Evolutionary conservation across 2,797 vertebrate genomes (phyloP), one percentile per base, ranked within the genome.

Genomic region (Sarcophilus harrisii): DNA sequence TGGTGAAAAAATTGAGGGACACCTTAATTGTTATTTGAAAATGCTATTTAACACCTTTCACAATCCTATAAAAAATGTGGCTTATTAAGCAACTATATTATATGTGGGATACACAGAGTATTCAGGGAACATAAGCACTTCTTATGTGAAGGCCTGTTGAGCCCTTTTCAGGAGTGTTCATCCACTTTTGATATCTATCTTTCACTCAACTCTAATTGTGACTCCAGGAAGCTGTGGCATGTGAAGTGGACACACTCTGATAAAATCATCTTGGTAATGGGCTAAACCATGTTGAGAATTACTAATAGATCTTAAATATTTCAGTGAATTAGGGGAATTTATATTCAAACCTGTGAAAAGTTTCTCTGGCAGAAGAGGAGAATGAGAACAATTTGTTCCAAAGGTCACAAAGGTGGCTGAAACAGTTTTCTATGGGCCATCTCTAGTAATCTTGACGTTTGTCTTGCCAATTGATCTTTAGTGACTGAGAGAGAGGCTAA

Each of bases 21-120:
- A 49, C 4, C 54, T 1, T 96, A 89, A 89, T 60, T 94, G 54
- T 16, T 91, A 4, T 3, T 92, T 95, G 73, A 92, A 81, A 57
- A 27, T 54, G 10, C 58, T 49, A 87, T 2, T 32, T 60, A 91
- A 58, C 5, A 30, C 52, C 87, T 93, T 58, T 92, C 55, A 95
- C 30, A 57, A 4, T 10, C 45, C 45, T 93, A n/a, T 58, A 96
- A 96, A 93, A 89, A 90, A 54, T 4, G 89, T 91, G 12, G 59
- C 91, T 6, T 92, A 90, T 81, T 93, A 93, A 38, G 28, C 18
- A 28, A 1, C 18, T 95, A 0, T 55, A 66, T 38, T 73, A 73
- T 38, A 38, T 73, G 16, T n/a, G 62, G 14, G 16, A n/a, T 73
- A 27, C 16, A 66, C 8, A 30, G 12, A 1, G 13, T n/a, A 73